phyloP scores from a whole-genome alignment of 2,797 vertebrate species.

The Trematomus bernacchii region DNA sequence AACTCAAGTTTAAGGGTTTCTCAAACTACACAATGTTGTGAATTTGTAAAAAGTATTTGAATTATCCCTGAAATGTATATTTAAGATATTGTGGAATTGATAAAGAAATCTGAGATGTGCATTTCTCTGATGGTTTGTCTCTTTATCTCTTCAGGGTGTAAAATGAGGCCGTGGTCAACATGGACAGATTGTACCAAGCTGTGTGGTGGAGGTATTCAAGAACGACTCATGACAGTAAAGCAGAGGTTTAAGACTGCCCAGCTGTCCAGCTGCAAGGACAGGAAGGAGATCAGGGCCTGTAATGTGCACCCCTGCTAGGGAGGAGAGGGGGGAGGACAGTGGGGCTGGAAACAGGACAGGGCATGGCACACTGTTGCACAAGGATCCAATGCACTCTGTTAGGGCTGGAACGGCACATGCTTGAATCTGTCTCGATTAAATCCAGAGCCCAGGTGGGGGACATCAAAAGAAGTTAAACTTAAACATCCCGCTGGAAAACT shows the following conservation, averaged over 20 bases:
- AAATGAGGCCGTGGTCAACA: conserved; percentile 95
- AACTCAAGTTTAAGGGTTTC: no score
- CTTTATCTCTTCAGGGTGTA: conserved; percentile 86
- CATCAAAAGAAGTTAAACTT: conserved; percentile 9
- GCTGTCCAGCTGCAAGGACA: conserved; percentile 97
- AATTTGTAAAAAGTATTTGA: no score
- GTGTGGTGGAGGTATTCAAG: conserved; percentile 96
- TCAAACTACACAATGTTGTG: no score
- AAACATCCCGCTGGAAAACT: conserved; percentile 66
- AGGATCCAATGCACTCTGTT: conserved; percentile 81
- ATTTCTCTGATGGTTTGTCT: neutral
- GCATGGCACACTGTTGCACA: conserved; percentile 64
- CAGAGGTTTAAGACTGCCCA: conserved; percentile 94
- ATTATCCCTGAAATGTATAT: no score
- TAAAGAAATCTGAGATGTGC: no score
- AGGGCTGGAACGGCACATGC: conserved; percentile 74
- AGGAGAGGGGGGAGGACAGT: conserved; percentile 23
- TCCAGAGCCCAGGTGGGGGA: conserved; percentile 60
- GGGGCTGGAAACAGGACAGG: conserved; percentile 43
- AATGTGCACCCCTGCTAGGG: conserved; percentile 96
- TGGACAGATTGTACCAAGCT: conserved; percentile 96
- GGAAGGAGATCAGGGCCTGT: conserved; percentile 98
- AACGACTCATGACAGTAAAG: conserved; percentile 96
- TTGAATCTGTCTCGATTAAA: conserved; percentile 67
- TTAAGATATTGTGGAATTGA: no score